phyloP scores from a whole-genome alignment of 2,113 vertebrate species.

The Actenoides lindsayi region DNA sequence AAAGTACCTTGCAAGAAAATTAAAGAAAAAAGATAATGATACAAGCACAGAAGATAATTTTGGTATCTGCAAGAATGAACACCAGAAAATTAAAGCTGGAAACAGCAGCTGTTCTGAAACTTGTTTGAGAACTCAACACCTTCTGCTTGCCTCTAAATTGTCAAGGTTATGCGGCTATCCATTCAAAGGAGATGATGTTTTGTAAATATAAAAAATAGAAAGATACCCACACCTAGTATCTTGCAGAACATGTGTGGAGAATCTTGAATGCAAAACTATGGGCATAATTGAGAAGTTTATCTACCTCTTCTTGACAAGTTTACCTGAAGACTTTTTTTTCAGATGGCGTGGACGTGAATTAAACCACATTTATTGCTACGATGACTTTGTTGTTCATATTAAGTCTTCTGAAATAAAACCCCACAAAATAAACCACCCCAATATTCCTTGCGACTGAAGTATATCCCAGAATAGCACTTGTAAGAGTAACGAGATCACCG shows the following conservation, averaged over 20 bases:
- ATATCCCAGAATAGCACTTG: neutral
- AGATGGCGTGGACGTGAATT: neutral
- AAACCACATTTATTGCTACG: neutral
- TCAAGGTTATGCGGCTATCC: too few relatives aligned
- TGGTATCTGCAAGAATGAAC: neutral
- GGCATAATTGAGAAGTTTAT: neutral
- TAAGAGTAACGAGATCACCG: neutral
- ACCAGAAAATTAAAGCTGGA: neutral
- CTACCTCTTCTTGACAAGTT: neutral
- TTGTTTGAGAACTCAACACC: neutral
- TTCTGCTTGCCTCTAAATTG: neutral
- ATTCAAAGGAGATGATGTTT: too few relatives aligned
- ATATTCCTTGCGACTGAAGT: neutral
- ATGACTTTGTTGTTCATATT: neutral
- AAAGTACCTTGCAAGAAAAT: neutral
- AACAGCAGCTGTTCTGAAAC: neutral
- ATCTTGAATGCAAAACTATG: neutral
- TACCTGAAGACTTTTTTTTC: neutral
- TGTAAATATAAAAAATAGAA: neutral
- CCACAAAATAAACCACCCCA: too few relatives aligned
- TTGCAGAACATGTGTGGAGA: neutral
- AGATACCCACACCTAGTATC: neutral
- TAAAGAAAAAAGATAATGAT: neutral
- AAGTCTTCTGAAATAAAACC: neutral
- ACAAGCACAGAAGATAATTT: neutral